A percentile compares a stretch with the other conserved stretches of the same genome.
Evolutionary conservation across 2,797 vertebrate species (phyloP).

Genomic region (Parotocinclus haroldoi): DNA sequence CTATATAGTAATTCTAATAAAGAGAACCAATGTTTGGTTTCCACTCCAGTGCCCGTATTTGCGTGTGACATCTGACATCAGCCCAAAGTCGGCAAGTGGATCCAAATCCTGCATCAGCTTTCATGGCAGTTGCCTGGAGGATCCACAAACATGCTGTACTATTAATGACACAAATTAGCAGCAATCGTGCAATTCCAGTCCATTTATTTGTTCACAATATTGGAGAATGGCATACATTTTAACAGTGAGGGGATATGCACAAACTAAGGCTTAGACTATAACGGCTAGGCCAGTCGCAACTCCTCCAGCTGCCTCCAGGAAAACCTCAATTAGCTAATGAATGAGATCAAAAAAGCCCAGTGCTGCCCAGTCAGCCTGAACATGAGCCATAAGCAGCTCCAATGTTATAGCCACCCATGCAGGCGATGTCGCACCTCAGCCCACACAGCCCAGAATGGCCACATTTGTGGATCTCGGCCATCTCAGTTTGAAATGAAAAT

Average conservation of each 20-base stretch:
- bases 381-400: not conserved
- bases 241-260: too few relatives aligned
- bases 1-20: too few relatives aligned
- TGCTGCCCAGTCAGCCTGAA: constrained; percentile 1
- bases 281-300: too few relatives aligned
- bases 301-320: not conserved
- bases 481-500: too few relatives aligned
- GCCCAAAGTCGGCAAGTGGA: too few relatives aligned
- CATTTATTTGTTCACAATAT: not conserved
- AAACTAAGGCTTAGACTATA: constrained; percentile 20
- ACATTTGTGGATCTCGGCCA: not conserved
- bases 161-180: not conserved
- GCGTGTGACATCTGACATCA: too few relatives aligned
- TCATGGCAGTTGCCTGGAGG: too few relatives aligned
- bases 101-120: too few relatives aligned
- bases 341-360: not conserved
- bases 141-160: too few relatives aligned
- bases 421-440: not conserved
- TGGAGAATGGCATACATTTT: too few relatives aligned
- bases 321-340: constrained; percentile 25
- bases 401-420: not conserved
- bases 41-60: too few relatives aligned
- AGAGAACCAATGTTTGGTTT: too few relatives aligned
- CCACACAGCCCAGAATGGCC: constrained; percentile 3
- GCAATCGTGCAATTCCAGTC: not conserved